These are phyloP conservation scores for Drosophila rufa DNA, from an alignment of 1,140 invertebrate genomes.

Conservation along the genomic window DNA sequence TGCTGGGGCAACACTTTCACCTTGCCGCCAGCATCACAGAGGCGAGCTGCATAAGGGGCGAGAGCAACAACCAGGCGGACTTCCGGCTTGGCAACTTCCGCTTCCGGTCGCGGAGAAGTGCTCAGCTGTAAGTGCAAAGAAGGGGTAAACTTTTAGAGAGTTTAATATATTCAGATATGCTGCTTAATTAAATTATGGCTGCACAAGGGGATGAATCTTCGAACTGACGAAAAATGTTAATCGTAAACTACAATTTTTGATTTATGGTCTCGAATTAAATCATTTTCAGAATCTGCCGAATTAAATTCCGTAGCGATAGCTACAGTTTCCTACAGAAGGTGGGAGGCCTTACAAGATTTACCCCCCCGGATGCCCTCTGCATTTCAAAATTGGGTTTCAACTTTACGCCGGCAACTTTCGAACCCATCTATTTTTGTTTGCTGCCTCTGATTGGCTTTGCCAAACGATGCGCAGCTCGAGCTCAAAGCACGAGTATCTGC, in stretches of 20 bases:
- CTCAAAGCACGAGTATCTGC: constrained; percentile 21
- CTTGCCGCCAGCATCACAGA: constrained; percentile 7
- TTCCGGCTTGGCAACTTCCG: constrained; percentile 62
- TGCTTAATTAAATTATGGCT: background rate
- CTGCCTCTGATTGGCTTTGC: constrained; percentile 38
- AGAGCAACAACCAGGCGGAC: constrained; percentile 40
- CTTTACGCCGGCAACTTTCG: constrained; percentile 8
- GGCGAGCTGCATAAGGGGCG: constrained; percentile 9
- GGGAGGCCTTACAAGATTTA: background rate
- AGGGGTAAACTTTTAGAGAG: constrained; percentile 10
- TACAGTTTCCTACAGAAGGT: background rate
- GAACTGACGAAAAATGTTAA: too few species aligned
- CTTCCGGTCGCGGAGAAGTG: constrained; percentile 39
- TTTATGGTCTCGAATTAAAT: background rate
- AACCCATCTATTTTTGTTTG: constrained; percentile 33
- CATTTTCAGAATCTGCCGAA: background rate
- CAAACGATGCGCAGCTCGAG: constrained; percentile 18
- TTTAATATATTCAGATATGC: constrained; percentile 11
- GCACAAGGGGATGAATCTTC: background rate
- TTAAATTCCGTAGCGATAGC: background rate
- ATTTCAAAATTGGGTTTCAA: constrained; percentile 18
- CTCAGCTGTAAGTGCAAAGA: constrained; percentile 45
- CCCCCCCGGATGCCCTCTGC: background rate
- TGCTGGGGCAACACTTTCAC: constrained; percentile 45
- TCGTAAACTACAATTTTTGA: background rate